Conservation (phyloP, 2,797 vertebrate genomes). For the Vipera latastei region DNA sequence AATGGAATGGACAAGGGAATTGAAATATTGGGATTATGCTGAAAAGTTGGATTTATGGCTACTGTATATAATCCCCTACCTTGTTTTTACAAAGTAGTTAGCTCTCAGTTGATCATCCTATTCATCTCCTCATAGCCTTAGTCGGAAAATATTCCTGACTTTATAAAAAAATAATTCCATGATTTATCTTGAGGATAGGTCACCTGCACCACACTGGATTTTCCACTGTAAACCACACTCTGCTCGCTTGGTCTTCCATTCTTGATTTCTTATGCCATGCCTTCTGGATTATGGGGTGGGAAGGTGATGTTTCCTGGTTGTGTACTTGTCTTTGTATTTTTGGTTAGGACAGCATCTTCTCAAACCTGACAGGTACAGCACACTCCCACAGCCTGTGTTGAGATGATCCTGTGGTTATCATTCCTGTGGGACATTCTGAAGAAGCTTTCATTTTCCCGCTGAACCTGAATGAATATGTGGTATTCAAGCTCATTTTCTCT, state of each 20-base stretch:
- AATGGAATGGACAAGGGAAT: too few species aligned
- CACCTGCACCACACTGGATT: not conserved
- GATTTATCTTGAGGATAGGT: not conserved
- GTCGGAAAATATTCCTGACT: not conserved
- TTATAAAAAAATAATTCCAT: not conserved
- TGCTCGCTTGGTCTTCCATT: not conserved
- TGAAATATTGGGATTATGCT: not conserved
- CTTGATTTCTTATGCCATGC: not conserved
- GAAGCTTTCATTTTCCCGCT: not conserved
- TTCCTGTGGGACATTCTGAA: not conserved
- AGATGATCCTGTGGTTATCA: not conserved
- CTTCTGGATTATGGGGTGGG: not conserved
- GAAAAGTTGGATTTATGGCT: not conserved
- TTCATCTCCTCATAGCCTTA: constrained; percentile 15
- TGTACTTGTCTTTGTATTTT: not conserved
- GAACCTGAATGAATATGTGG: not conserved
- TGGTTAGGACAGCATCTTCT: not conserved
- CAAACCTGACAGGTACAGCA: not conserved
- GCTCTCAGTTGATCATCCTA: constrained; percentile 42
- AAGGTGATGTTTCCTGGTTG: not conserved
- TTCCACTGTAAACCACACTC: not conserved
- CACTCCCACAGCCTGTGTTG: not conserved
- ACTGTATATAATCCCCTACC: not conserved
- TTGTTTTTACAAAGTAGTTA: not conserved
- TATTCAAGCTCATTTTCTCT: not conserved